Base-by-base conservation (phyloP, 2,888 invertebrate species). In the Scaptomyza polygonia region DNA sequence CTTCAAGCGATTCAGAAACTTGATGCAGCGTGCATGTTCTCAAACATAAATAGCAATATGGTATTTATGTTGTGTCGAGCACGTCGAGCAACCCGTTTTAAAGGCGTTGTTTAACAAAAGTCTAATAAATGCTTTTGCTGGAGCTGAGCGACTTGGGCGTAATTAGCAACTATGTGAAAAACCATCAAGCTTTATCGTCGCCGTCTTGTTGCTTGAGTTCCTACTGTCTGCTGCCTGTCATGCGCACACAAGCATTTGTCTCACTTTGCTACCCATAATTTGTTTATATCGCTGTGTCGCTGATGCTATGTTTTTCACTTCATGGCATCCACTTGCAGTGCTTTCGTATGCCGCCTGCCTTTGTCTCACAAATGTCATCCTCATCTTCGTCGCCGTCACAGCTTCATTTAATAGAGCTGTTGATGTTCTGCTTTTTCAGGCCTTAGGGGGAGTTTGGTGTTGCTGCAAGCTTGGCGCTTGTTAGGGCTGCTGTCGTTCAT, bases 191-290 rank as follows among this genome's bases (percentile, higher is more conserved):
- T 58, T 51, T 39, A 68, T 67, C 69, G 77, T 61, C 39, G 32
- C 48, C 64, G 56, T 64, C 44, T 63, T 52, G 45, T 58, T 66
- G 61, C 25, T 67, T 40, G 25, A 16, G 8, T 12, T 11, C 30
- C 40, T 14, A 51, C 16, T 14, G 8, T 34, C 30, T n/a, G 21
- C 21, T 21, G 25, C 4, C 25, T 48, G 27, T 7, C 16, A 59
- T 65, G 53, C 69, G 64, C 67, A 48, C 61, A 68, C 57, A 72
- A 67, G 65, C 81, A 86, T 79, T 86, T 86, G 73, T 86, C 72
- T 81, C 77, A 79, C 77, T 88, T 88, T 82, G 75, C 69, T 74
- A 85, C 79, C 79, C 81, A 86, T 86, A 88, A 86, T 88, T 86
- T 88, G 86, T 80, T 88, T 86, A 80, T 88, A 88, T 79, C 80